Percentiles rank a stretch among this genome's conserved stretches.
These are phyloP conservation scores for Agrypnus murinus DNA, from an alignment of 2,888 invertebrate genomes.

Conservation along the genomic window DNA sequence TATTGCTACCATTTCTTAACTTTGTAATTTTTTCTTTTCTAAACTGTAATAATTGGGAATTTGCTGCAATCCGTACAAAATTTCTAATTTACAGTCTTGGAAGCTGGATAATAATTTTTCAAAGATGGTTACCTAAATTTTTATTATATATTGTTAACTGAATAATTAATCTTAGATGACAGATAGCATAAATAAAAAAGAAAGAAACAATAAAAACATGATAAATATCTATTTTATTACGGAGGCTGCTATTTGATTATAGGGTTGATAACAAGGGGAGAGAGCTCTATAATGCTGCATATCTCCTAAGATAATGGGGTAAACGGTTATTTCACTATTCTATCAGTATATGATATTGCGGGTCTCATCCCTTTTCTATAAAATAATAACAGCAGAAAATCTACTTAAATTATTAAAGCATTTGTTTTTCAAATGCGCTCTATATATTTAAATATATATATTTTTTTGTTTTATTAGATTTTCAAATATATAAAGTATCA, in stretches of 20 bases:
- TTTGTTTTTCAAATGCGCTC: no score
- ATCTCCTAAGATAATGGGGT: conserved; percentile 46
- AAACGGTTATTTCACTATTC: conserved; percentile 39
- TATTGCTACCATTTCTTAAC: conserved; percentile 26
- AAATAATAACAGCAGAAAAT: neutral
- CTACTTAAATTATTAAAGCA: no score
- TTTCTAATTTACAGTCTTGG: no score
- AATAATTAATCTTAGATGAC: no score
- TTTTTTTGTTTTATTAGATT: no score
- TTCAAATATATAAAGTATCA: no score
- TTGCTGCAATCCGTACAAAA: conserved; percentile 32
- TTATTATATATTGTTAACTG: no score
- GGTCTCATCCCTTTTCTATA: conserved; percentile 24
- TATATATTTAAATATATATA: no score
- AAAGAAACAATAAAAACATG: conserved; percentile 43
- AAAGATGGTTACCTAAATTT: no score
- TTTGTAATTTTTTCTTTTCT: no score
- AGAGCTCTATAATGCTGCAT: conserved; percentile 45
- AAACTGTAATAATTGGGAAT: neutral
- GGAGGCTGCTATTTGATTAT: conserved; percentile 32
- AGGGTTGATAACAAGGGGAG: conserved; percentile 37
- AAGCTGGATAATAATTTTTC: no score
- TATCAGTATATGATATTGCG: conserved; percentile 30
- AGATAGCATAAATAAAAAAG: no score
- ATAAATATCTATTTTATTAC: conserved; percentile 46